phyloP scores from a whole-genome alignment of 2,113 vertebrate species.

The Perccottus glenii region DNA sequence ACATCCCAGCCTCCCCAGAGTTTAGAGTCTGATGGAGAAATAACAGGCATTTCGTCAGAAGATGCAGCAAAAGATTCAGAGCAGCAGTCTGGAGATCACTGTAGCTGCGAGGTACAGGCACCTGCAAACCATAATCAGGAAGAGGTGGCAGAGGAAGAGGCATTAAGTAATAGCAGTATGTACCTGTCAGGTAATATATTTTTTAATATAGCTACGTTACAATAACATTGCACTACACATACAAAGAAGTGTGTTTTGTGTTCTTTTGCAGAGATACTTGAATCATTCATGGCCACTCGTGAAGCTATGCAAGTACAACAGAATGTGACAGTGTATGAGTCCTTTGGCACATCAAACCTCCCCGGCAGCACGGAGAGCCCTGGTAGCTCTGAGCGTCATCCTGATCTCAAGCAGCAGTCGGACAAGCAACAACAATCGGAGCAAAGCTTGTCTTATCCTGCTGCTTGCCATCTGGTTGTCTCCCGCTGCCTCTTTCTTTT shows the following conservation, averaged over 20 bases:
- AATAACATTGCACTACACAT: not conserved
- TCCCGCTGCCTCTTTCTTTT: constrained; percentile 82
- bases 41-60: constrained; percentile 58
- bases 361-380: constrained; percentile 79
- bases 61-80: constrained; percentile 58
- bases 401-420: constrained; percentile 57
- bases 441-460: constrained; percentile 74
- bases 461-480: constrained; percentile 79
- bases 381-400: constrained; percentile 69
- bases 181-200: constrained; percentile 77
- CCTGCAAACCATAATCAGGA: constrained; percentile 82
- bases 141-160: constrained; percentile 71
- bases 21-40: constrained; percentile 62
- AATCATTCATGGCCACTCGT: constrained; percentile 82
- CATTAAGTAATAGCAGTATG: constrained; percentile 75
- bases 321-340: constrained; percentile 83
- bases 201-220: not conserved
- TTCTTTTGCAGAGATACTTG: constrained; percentile 76
- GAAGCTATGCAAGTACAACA: constrained; percentile 84
- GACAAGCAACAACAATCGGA: constrained; percentile 59
- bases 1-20: constrained; percentile 62
- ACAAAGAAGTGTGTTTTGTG: not conserved
- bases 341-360: constrained; percentile 80
- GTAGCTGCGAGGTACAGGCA: constrained; percentile 62
- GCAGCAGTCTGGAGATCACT: constrained; percentile 47